Base-by-base conservation (phyloP, 2,113 vertebrate species). In the Casuarius casuarius region DNA sequence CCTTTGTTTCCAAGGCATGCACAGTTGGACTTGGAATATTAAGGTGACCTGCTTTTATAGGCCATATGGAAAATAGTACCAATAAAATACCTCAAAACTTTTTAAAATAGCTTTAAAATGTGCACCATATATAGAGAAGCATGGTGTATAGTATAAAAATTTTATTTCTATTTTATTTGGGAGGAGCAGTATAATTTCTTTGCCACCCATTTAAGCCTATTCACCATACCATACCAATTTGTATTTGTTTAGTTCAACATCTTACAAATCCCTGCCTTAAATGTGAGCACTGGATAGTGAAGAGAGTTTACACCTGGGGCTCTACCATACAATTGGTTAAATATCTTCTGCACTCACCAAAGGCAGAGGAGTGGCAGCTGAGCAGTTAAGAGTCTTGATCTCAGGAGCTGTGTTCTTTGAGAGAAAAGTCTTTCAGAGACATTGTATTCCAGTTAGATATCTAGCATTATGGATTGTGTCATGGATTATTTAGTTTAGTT, bases 41-140 rank as follows among this genome's bases (percentile, higher is more conserved):
- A 92, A 97, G 87, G 81, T 92, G 81, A 91, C 91, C 92, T 77
- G 82, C 33, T 93, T 96, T 95, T 94, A 95, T 83, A 83, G 77
- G 74, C 81, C 28, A 11, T 77, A 87, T 92, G 89, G 81, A 94
- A 96, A 96, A 92, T 26, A 89, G 78, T 46, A 76, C 78, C 54
- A 67, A 71, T 96, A 90, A 94, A 96, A 94, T 73, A 77, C 40
- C 59, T 91, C 54, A 82, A 67, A 91, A 82, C 52, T 94, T 59
- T 79, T 84, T 79, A 87, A 95, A 96, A 62, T 44, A 79, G 18
- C 89, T 74, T 95, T 76, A 91, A 94, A 72, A 51, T 51, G 33
- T 35, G n/a, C 38, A 12, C 62, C 9, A 8, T 51, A 72, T 28
- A 94, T 94, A 85, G 54, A 94, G 46, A 54, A 66, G 46, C 16